phyloP scores from a whole-genome alignment of 2,113 vertebrate species.

The Pedionomus torquatus region DNA sequence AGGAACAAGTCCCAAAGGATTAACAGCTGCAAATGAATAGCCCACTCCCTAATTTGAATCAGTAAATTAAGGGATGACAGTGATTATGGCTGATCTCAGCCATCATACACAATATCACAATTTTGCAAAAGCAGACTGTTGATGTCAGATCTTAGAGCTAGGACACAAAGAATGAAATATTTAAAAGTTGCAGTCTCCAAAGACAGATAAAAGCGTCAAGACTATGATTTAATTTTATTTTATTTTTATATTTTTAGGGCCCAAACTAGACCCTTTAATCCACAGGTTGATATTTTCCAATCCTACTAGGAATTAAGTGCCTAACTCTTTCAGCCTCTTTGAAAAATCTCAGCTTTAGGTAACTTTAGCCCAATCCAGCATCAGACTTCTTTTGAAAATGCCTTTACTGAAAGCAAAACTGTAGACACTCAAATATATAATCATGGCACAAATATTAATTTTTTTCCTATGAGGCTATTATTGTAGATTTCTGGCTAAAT shows the following conservation, averaged over 20 bases:
- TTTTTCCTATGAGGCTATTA: not conserved
- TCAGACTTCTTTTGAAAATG: not conserved
- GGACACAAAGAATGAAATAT: not conserved
- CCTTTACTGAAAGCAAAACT: not conserved
- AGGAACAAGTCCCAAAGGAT: not conserved
- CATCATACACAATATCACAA: not conserved
- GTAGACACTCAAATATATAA: not conserved
- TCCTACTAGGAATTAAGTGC: not conserved
- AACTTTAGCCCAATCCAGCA: not conserved
- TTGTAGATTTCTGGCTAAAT: not conserved
- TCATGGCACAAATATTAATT: not conserved
- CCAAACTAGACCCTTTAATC: conserved; percentile 15
- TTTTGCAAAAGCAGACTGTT: conserved; percentile 11
- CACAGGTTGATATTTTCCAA: conserved; percentile 10
- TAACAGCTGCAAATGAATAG: conserved; percentile 35
- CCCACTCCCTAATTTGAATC: conserved; percentile 8
- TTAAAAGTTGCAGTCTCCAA: not conserved
- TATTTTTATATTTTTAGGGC: conserved; percentile 1
- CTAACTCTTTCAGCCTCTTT: not conserved
- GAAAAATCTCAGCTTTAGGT: not conserved
- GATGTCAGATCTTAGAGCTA: conserved; percentile 5
- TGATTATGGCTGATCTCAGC: conserved; percentile 15
- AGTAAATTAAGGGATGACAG: conserved; percentile 7
- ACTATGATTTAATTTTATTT: not conserved
- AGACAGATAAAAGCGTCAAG: not conserved